Conservation (phyloP, 1,140 invertebrate species). For the Patella vulgata region DNA sequence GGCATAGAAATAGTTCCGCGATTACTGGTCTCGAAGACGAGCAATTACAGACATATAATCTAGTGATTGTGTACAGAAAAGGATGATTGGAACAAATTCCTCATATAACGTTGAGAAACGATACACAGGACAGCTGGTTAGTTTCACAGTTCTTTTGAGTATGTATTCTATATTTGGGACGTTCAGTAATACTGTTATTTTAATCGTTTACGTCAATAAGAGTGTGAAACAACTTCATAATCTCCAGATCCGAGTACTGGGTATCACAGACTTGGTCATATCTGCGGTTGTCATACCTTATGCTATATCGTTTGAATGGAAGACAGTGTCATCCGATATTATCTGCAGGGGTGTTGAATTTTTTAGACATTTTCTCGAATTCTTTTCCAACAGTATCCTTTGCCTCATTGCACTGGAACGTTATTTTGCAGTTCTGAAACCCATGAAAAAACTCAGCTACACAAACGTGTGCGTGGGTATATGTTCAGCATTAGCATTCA, state of each 20-base stretch:
- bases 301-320: constrained; percentile 12
- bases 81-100: no score
- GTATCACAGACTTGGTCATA: constrained; percentile 6
- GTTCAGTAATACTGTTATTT: constrained; percentile 5
- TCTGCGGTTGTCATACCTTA: constrained; percentile 19
- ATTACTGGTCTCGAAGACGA: no score
- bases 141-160: constrained; percentile 2
- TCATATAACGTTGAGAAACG: no score
- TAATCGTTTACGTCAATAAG: constrained; percentile 9
- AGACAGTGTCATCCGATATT: background rate
- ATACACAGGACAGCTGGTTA: background rate
- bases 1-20: no score
- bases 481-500: background rate
- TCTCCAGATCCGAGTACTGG: constrained; percentile 2
- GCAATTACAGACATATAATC: no score
- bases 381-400: constrained; percentile 1
- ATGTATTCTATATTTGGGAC: constrained; percentile 4
- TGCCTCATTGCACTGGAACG: constrained; percentile 11
- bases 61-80: no score
- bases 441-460: background rate
- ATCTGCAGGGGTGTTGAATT: constrained; percentile 14
- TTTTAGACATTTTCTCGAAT: constrained; percentile 3
- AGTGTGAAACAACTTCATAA: background rate
- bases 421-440: constrained; percentile 14
- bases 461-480: background rate